Evolutionary conservation across 2,888 invertebrate species (phyloP), one percentile per base, ranked within the genome.

Genomic region (Congeria kusceri): DNA sequence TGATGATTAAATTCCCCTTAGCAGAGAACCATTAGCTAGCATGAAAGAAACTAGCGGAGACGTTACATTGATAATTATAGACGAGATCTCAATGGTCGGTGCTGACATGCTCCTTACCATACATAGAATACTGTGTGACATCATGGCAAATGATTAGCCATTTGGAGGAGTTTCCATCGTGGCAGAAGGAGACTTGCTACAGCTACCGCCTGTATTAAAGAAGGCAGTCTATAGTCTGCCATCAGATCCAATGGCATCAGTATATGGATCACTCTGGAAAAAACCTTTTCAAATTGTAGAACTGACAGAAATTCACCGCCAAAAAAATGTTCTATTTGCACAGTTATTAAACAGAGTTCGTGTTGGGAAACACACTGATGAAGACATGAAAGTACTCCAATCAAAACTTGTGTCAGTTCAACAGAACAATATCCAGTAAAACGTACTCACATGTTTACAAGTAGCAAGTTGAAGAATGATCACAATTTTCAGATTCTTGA

Each of bases 221-320:
- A 53, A 53, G 18, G 32, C 67, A 64, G 64, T 73, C 39, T 73
- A 23, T 53, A 27, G 53, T 57, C 32, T n/a, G 5, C 74, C 74
- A 28, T 66, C 74, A 47, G 79, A 75, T 71, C 46, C 46, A 63
- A 59, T 79, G 59, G 75, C 79, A 56, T 1, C 66, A 46, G 32
- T 79, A 32, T 79, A 79, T 75, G 75, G 79, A 62, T 79, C 79
- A 25, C 63, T 79, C 57, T 83, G 83, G 83, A 32, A 56, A 68
- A 67, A 53, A 11, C 70, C 74, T 28, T 83, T 83, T 56, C 23
- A 74, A 58, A 74, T 83, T 28, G 46, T 74, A 39, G 74, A 83
- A 56, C 63, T 83, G 0, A 80, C 78, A 73, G 76, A 82, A 66
- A 76, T 79, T 32, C 69, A 73, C 39, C 64, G 77, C 47, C 83